phyloP scores from a whole-genome alignment of 2,888 invertebrate species.

The Psylliodes chrysocephalus region DNA sequence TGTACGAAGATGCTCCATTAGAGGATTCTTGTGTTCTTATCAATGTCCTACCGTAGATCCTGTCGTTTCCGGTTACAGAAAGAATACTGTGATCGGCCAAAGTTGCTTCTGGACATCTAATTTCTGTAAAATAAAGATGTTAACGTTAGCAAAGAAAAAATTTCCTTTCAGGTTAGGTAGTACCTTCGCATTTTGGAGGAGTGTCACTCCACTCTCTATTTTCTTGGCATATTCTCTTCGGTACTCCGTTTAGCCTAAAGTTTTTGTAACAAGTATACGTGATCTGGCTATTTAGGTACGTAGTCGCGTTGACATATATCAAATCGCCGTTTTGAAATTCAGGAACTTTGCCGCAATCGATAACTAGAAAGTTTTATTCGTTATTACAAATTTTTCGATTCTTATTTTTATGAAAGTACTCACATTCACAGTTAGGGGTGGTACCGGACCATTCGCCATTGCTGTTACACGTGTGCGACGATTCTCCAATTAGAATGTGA shows the following conservation, averaged over 20 bases:
- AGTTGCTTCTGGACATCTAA: conserved; percentile 86
- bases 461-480: conserved; percentile 75
- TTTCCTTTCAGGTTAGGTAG: background rate
- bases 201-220: conserved; percentile 85
- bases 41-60: conserved; percentile 86
- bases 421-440: conserved; percentile 87
- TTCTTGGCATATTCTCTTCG: conserved; percentile 77
- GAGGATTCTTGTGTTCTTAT: conserved; percentile 78
- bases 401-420: conserved; percentile 58
- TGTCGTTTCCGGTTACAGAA: conserved; percentile 90
- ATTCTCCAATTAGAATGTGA: conserved; percentile 79
- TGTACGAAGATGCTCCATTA: conserved; percentile 79
- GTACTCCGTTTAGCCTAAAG: conserved; percentile 81
- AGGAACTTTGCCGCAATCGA: conserved; percentile 88
- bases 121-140: conserved; percentile 75
- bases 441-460: conserved; percentile 87
- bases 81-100: conserved; percentile 86
- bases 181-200: conserved; percentile 89
- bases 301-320: conserved; percentile 80
- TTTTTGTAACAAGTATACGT: conserved; percentile 83
- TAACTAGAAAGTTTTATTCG: conserved; percentile 68
- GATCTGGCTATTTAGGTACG: conserved; percentile 83
- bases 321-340: conserved; percentile 81
- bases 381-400: background rate
- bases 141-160: background rate